Evolutionary conservation across 2,888 invertebrate species (phyloP), one percentile per base, ranked within the genome.

Genomic region (Leptura quadrifasciata): DNA sequence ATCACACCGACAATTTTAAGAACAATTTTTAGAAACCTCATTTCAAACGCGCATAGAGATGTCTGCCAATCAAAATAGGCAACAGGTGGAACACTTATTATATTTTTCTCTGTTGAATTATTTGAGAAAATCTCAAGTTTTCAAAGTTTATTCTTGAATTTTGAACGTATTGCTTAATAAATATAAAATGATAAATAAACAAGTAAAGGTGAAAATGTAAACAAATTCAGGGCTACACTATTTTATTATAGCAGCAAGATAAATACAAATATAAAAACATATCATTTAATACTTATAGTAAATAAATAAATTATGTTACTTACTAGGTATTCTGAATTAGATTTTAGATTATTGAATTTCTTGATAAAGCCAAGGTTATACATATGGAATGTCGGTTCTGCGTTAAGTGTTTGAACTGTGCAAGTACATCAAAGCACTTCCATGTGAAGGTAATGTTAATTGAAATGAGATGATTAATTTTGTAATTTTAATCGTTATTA

Each of bases 391-490:
- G n/a, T 27, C 55, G 24, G 10, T 27, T 39, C 6, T 12, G 39
- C 12, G 6, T 39, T 39, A 39, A 12, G 17, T 47, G 47, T 5
- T 4, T 15, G 39, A 39, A 15, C 39, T 39, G 1, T 17, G 18
- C 8, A 31, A 2, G 27, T 39, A 58, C 69, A 39, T 69, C 58
- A 69, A 58, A 69, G 69, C 39, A 39, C 35, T 69, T 69, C 18
- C 17, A 20, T 39, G 58, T 58, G 69, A 58, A 69, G 58, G 69
- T 68, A 35, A 69, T 35, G 31, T 4, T 24, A 67, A 54, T 67
- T 18, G 6, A 21, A 54, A 52, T 55, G 20, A 31, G 54, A 69
- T 69, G 57, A 69, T 69, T 57, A 69, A 69, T 69, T 55, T 20
- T 12, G 69, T 31, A 57, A 67, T 35, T 57, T 20, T 17, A 17